These are phyloP conservation scores for Leptopilina boulardi DNA, from an alignment of 1,140 invertebrate genomes.

Conservation along the genomic window DNA sequence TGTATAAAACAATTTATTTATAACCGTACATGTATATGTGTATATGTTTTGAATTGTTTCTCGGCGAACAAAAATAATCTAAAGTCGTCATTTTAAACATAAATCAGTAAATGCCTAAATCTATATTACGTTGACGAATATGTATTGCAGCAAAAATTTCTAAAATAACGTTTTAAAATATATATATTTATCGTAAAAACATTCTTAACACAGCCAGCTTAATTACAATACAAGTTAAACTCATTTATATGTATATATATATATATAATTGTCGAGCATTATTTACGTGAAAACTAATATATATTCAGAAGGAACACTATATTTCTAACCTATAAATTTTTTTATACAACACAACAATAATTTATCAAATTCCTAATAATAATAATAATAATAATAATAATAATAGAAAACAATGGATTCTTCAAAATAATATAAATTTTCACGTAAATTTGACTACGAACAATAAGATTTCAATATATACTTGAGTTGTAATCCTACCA, in stretches of 20 bases:
- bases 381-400: too few relatives aligned
- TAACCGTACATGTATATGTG: conserved; percentile 51
- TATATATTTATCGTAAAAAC: conserved; percentile 10
- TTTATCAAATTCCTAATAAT: background rate
- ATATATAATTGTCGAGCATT: conserved; percentile 1
- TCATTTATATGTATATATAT: background rate
- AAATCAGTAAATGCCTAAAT: conserved; percentile 15
- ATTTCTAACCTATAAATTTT: background rate
- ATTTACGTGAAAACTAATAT: conserved; percentile 1
- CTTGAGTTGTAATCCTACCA: conserved; percentile 9
- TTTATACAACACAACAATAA: conserved; percentile 8
- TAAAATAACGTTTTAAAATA: conserved; percentile 8
- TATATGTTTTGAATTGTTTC: conserved; percentile 21
- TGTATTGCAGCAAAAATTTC: conserved; percentile 21
- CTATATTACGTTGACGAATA: conserved; percentile 26
- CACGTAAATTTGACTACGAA: conserved; percentile 14
- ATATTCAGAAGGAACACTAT: background rate
- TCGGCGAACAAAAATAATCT: conserved; percentile 28
- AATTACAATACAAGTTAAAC: conserved; percentile 18
- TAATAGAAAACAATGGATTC: too few relatives aligned
- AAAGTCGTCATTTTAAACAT: conserved; percentile 27
- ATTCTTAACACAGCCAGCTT: conserved; percentile 24
- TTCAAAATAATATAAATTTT: background rate
- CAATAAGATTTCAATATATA: background rate
- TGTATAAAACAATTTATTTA: conserved; percentile 63